Conservation (phyloP, 2,113 vertebrate species). For the Myotis yumanensis region DNA sequence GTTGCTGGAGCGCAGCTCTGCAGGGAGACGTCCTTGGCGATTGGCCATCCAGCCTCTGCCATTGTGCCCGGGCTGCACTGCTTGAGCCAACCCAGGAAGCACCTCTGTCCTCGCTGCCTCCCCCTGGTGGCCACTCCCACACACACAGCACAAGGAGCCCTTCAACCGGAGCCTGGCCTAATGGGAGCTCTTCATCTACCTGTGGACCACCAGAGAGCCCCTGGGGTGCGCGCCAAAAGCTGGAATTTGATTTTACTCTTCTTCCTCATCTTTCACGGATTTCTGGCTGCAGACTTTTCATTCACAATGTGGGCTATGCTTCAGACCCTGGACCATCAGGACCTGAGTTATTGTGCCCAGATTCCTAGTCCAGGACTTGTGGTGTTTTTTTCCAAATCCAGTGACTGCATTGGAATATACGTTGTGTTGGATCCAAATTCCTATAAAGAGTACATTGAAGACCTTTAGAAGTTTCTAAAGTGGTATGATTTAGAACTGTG, state of each 20-base stretch:
- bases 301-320: conserved; percentile 96
- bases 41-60: neutral
- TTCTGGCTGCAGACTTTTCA: conserved; percentile 92
- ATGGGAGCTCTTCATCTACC: conserved; percentile 92
- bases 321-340: conserved; percentile 89
- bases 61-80: neutral
- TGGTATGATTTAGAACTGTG: conserved; percentile 84
- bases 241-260: conserved; percentile 94
- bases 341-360: conserved; percentile 90
- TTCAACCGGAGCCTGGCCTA: conserved; percentile 83
- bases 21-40: neutral
- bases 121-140: neutral
- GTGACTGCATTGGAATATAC: conserved; percentile 85
- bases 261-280: conserved; percentile 93
- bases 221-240: conserved; percentile 90
- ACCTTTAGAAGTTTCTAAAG: conserved; percentile 87
- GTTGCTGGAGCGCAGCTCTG: neutral
- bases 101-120: conserved; percentile 61
- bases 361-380: conserved; percentile 92
- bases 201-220: conserved; percentile 88
- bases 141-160: conserved; percentile 77
- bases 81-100: neutral
- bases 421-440: conserved; percentile 83
- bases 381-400: conserved; percentile 88
- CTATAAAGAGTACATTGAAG: conserved; percentile 82